Evolutionary conservation across 2,113 vertebrate species (phyloP), one percentile per base, ranked within the genome.

Genomic region (Campylomormyrus numenius): DNA sequence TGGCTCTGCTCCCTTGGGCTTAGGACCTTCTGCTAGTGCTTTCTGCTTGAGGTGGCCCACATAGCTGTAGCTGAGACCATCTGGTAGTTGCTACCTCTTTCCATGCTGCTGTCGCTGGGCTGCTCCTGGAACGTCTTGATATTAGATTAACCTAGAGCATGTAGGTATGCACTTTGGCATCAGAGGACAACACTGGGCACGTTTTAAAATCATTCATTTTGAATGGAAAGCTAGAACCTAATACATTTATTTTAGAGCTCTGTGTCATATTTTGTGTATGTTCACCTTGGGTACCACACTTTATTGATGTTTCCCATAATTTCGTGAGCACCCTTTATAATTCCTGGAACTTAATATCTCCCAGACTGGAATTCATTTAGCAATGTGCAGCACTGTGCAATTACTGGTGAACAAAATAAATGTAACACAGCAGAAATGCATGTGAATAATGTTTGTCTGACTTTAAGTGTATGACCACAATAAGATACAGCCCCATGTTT

Each of bases 401-500:
- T 35, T 13, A 35, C n/a, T 2, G 27, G 46, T 35, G 49, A 50
- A 86, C 84, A 86, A 86, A 86, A 49, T 86, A 13, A 48, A 86
- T 48, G 46, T 13, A 50, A 52, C 85, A 86, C 45, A 13, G 21
- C 39, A 70, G 50, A 27, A 27, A 31, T 88, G 42, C 39, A 39
- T 74, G 11, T 74, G 53, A 70, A 85, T 35, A 31, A 84, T 56
- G 19, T 89, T 84, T 84, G 17, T 84, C 49, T 89, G 39, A 17
- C 80, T 46, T 89, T 45, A n/a, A 31, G 24, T 52, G 13, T 89
- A 50, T 52, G 89, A 88, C 5, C 48, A 35, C 45, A 35, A 90
- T 93, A 94, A 94, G 91, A 93, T 91, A 90, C 89, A 19, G 91
- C 91, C 90, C 80, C n/a, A 92, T 92, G 93, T 95, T 95, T 93